Conservation (phyloP, 37 sponge, comb jelly and placozoan genomes). For the Geodia barretti region DNA sequence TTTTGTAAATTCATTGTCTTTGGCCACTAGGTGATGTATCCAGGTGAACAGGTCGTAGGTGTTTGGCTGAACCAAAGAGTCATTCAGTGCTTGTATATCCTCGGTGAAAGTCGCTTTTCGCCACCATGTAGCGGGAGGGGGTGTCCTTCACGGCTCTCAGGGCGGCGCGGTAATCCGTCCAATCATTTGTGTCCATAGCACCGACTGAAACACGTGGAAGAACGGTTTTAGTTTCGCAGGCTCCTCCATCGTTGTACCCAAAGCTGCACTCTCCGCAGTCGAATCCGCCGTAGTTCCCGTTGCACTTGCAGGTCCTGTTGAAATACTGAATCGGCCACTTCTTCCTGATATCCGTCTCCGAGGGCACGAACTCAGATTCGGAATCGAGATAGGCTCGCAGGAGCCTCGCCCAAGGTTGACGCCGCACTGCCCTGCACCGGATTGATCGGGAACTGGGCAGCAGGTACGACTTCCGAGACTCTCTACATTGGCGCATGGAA, state of each 20-base stretch:
- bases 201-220: background rate
- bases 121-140: background rate
- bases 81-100: background rate
- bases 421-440: background rate
- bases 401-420: background rate
- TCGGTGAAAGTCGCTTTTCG: background rate
- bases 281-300: background rate
- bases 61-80: background rate
- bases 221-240: background rate
- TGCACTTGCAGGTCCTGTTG: background rate
- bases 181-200: background rate
- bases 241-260: background rate
- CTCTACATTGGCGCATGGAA: conserved; percentile 6
- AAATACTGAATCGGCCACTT: conserved; percentile 2
- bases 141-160: background rate
- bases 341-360: background rate
- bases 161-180: background rate
- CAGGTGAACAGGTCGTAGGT: conserved; percentile 1
- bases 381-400: background rate
- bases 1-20: background rate
- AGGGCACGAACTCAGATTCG: no score
- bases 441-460: background rate
- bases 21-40: conserved; percentile 1
- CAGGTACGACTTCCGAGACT: background rate
- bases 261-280: conserved; percentile 4